phyloP scores from a whole-genome alignment of 2,888 invertebrate species.

The Eristalinus sepulchralis region DNA sequence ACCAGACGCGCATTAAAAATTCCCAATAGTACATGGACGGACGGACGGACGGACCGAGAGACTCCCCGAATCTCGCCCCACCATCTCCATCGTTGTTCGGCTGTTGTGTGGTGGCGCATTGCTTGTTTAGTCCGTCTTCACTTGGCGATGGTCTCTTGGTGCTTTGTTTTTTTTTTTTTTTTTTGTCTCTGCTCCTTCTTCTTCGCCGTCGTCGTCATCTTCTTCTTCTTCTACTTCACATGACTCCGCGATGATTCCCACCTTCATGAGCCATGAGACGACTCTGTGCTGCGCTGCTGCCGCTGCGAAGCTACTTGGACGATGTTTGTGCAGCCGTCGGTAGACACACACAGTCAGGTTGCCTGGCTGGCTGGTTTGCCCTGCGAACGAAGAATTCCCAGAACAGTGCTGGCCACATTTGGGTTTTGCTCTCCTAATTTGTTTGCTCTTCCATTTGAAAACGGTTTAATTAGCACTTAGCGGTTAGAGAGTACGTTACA shows the following conservation, averaged over 20 bases:
- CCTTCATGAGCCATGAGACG: background rate
- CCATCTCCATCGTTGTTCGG: background rate
- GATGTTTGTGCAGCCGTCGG: conserved; percentile 60
- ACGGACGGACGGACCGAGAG: background rate
- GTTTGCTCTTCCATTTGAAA: conserved; percentile 71
- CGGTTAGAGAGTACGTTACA: conserved; percentile 34
- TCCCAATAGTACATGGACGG: conserved; percentile 62
- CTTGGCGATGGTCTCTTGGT: background rate
- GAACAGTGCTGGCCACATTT: conserved; percentile 51
- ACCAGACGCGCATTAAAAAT: conserved; percentile 70
- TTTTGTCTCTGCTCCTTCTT: conserved; percentile 8
- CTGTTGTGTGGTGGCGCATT: conserved; percentile 4
- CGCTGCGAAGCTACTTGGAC: conserved; percentile 22
- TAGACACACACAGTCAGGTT: conserved; percentile 24
- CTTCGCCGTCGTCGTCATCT: background rate
- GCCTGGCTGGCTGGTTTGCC: background rate
- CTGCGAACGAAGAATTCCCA: conserved; percentile 52
- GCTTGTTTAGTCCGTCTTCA: conserved; percentile 38
- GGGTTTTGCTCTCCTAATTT: conserved; percentile 62
- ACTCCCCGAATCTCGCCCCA: background rate
- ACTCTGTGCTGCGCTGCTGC: conserved; percentile 25
- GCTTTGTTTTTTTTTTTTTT: conserved; percentile 9
- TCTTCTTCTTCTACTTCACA: conserved; percentile 37
- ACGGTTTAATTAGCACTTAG: conserved; percentile 71
- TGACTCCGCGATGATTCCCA: conserved; percentile 21